Conservation (phyloP, 2,797 vertebrate genomes). For the Carapus acus region DNA sequence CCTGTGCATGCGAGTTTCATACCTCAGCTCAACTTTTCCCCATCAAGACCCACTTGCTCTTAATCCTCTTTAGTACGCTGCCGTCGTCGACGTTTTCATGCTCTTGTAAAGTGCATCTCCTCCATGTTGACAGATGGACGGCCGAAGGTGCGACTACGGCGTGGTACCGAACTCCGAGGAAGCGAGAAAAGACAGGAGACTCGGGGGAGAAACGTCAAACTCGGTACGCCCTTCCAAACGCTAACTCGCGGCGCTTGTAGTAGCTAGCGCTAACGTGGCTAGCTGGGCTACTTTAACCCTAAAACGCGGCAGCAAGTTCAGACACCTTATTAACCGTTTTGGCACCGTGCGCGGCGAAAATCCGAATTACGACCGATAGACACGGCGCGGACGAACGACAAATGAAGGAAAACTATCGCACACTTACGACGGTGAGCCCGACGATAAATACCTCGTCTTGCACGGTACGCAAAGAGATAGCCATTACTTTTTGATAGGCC, state of each 20-base stretch:
- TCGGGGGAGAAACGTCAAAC: conserved; percentile 54
- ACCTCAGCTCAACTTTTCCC: conserved; percentile 75
- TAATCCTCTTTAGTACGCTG: conserved; percentile 55
- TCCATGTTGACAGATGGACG: conserved; percentile 40
- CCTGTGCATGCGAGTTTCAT: conserved; percentile 61
- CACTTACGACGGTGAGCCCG: conserved; percentile 54
- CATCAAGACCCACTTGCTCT: conserved; percentile 57
- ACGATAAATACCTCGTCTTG: conserved; percentile 63
- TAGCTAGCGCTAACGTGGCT: conserved; percentile 63
- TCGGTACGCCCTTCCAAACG: conserved; percentile 65
- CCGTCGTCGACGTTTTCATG: conserved; percentile 48
- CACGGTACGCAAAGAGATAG: conserved; percentile 72
- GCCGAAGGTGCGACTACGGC: conserved; percentile 10
- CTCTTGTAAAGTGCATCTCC: conserved; percentile 47
- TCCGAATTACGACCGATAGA: background rate
- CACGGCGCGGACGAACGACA: background rate
- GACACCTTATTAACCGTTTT: conserved; percentile 32
- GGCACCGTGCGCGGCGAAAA: conserved; percentile 2
- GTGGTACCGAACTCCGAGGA: conserved; percentile 21
- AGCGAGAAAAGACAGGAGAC: conserved; percentile 43
- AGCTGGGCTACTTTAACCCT: conserved; percentile 61
- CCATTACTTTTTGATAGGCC: conserved; percentile 72
- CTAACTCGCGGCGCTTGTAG: conserved; percentile 44
- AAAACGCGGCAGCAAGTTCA: conserved; percentile 61
- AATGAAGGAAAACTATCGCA: conserved; percentile 29